Evolutionary conservation across 2,797 vertebrate species (phyloP), one percentile per base, ranked within the genome.

Genomic region (Hylomyscus alleni): DNA sequence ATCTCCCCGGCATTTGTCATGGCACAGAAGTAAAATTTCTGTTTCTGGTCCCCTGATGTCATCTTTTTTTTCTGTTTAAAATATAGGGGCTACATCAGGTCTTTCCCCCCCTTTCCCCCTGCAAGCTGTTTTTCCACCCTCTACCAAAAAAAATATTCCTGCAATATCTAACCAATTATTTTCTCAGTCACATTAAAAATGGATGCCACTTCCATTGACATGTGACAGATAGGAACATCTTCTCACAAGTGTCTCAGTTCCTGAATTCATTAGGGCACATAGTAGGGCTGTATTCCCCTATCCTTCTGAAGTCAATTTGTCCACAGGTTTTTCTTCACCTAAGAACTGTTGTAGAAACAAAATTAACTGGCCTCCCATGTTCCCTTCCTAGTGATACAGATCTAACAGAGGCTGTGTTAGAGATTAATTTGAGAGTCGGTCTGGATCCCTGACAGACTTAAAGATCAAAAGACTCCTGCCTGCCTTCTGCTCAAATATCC

Each of bases 151-250:
- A 78, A 89, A 86, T 84, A 67, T 22, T 0, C 26, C 84, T 91
- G 77, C 37, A 1, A 91, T 94, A 95, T 91, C 92, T 94, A 91
- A 97, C 96, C 96, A 97, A 98, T 97, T 97, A 97, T 97, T 97
- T 97, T 96, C 94, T 94, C 94, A 92, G 93, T 73, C 85, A 60
- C 97, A 97, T 97, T 97, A 97, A 97, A 98, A 97, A 97, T 95
- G 96, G 89, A 98, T 97, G 93, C 50, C 90, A 56, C 87, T n/a
- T 89, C 37, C 93, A 91, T 1, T 54, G 88, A 86, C 90, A 89
- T 3, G 34, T 58, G 77, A 93, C 75, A 62, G 69, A 50, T 77
- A 37, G 62, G 24, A 86, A 94, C 80, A 87, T 20, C 85, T 50
- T 54, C 73, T 89, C 67, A 20, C 37, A 77, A 14, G 1, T 50